Evolutionary conservation across 2,888 invertebrate species (phyloP), one percentile per base, ranked within the genome.

Genomic region (Yponomeuta cagnagella): DNA sequence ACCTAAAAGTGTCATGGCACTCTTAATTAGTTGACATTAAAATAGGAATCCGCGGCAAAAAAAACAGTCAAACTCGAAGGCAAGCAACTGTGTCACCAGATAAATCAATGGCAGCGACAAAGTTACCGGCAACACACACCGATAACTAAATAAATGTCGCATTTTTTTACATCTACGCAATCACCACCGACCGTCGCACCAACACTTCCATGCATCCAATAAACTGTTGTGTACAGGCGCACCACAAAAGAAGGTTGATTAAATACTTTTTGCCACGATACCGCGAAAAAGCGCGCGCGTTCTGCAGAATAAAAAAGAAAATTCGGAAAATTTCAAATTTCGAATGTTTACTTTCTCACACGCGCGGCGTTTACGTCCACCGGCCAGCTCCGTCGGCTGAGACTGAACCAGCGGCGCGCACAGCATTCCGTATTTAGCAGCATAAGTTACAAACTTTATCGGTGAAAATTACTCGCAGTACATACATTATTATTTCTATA

Each of bases 41-140:
- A 43, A 33, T 0, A 8, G 43, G 43, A 43, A 43, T 43, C 5
- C 37, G 37, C 37, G 37, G 5, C 37, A 2, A 4, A 5, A 5
- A 37, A 37, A 37, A 8, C 43, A 43, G 43, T 5, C 0, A 43
- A 43, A 43, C 43, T 8, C 43, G 43, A 12, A 15, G 12, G 15
- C 15, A 15, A 15, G 4, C 15, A 77, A 76, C 77, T 75, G 75
- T 80, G 79, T 78, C 84, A 84, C 84, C 83, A 83, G 79, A 84
- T 83, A 76, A 83, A 82, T 80, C 72, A 66, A 12, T 15, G 52
- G 70, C 12, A 10, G 68, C 71, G 73, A 73, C 75, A 73, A 74
- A 75, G 69, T 65, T 1, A 58, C 52, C 33, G 23, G 63, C 58
- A 64, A 68, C 23, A 68, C 71, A 71, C 69, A 69, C 69, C 68